Conservation (phyloP, 2,113 vertebrate genomes). For the Indri indri region DNA sequence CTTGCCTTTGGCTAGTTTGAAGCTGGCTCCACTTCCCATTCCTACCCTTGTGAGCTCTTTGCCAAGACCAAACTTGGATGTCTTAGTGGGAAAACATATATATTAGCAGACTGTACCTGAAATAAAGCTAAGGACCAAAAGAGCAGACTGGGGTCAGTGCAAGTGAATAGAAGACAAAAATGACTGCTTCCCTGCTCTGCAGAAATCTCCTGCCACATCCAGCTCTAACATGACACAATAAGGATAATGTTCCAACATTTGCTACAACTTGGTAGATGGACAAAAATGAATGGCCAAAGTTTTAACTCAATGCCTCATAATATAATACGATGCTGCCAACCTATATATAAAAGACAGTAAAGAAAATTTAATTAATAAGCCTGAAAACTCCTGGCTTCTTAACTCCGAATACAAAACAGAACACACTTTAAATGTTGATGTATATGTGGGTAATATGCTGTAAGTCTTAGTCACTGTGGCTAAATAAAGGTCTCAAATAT, state of each 20-base stretch:
- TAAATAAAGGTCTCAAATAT: slow-evolving; percentile 38
- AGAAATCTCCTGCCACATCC: not conserved
- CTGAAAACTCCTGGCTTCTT: slow-evolving; percentile 32
- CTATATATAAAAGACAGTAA: slow-evolving; percentile 4
- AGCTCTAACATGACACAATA: slow-evolving; percentile 20
- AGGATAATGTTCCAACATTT: not conserved
- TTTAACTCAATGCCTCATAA: not conserved
- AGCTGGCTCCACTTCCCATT: not conserved
- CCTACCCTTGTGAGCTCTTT: slow-evolving; percentile 4
- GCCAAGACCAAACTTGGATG: not conserved
- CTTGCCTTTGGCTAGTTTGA: not conserved
- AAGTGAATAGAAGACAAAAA: not conserved
- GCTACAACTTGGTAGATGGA: not conserved
- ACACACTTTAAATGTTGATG: slow-evolving; percentile 18
- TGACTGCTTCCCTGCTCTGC: not conserved
- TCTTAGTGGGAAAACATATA: not conserved
- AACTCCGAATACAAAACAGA: slow-evolving; percentile 50
- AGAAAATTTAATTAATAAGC: slow-evolving; percentile 2
- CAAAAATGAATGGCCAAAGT: not conserved
- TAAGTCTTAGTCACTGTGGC: not conserved
- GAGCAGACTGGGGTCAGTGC: not conserved
- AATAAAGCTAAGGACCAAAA: slow-evolving; percentile 13
- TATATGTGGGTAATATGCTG: not conserved
- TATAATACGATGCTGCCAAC: not conserved
- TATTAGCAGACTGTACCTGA: not conserved